Base-by-base conservation (phyloP, 1,140 invertebrate genomes). In the Schlechtendalia chinensis region DNA sequence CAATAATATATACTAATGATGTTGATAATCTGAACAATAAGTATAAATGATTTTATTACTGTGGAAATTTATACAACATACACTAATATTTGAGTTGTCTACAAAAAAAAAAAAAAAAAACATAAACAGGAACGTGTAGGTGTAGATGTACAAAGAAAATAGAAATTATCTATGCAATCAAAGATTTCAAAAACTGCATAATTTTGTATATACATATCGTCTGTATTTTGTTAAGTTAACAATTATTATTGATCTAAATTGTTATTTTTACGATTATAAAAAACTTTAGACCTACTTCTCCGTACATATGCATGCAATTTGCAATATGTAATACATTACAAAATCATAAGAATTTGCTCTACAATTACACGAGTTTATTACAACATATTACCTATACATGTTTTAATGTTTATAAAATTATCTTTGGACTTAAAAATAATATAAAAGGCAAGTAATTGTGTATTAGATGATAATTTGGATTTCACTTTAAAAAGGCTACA, bases 401-500 rank as follows among this genome's bases (percentile, higher is more conserved):
- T 77, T 59, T 59, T 45, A 32, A 47, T 45, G 22, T 63, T 79
- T 61, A 47, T 50, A 77, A 61, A 39, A 79, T 79, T 39, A 59
- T 79, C 39, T 79, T 79, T 79, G 39, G n/a, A 79, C 56, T 79
- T 79, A 61, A 79, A 79, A 63, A 14, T 79, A 63, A 79, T 22
- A 79, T 58, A 79, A 61, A 61, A 79, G 58, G 75, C 75, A 79
- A 79, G 75, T 79, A 63, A 61, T 63, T 45, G 56, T 10, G 45
- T 50, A 61, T 16, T 79, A 79, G 24, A 63, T 61, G 5, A 29
- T 50, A 79, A 79, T 79, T 63, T 72, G 24, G 24, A 72, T 72
- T 72, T 72, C 8, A 61, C 17, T 39, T 63, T 61, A 45, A 45
- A 59, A 79, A 79, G 39, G 39, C 22, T 79, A 79, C 72, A 77